Conservation (phyloP, 2,797 vertebrate species). For the Macroramphosus scolopax region DNA sequence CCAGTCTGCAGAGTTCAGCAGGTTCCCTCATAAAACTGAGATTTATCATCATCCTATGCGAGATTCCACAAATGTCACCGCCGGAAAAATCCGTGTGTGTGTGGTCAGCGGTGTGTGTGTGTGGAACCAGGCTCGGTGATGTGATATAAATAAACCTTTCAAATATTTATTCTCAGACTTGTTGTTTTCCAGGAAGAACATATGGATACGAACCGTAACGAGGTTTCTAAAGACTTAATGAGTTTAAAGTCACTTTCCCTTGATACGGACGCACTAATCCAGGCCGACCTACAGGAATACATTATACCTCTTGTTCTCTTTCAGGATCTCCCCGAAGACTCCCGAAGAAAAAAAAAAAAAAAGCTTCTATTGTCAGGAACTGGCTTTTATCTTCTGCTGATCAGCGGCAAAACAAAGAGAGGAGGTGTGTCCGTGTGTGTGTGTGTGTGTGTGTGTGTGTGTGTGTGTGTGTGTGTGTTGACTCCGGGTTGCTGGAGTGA, state of each 20-base stretch:
- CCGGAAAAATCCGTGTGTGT: not conserved
- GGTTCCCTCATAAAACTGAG: conserved; percentile 40
- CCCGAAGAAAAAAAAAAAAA: conserved; percentile 38
- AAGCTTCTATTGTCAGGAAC: conserved; percentile 65
- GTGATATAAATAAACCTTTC: too few relatives aligned
- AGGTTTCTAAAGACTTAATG: conserved; percentile 40
- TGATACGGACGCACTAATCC: conserved; percentile 38
- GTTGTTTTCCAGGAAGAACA: too few relatives aligned
- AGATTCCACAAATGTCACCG: conserved; percentile 42
- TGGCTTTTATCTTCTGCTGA: conserved; percentile 70
- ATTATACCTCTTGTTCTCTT: conserved; percentile 46
- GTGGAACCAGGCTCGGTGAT: too few relatives aligned
- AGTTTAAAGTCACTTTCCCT: conserved; percentile 41
- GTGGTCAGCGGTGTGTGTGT: too few relatives aligned
- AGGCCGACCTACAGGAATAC: conserved; percentile 55
- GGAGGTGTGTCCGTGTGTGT: conserved; percentile 20
- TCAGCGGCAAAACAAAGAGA: conserved; percentile 65
- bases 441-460: conserved; percentile 28
- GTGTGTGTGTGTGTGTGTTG: conserved; percentile 15
- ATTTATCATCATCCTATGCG: conserved; percentile 44
- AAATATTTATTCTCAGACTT: too few relatives aligned
- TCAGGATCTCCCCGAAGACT: conserved; percentile 58
- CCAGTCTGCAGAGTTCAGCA: conserved; percentile 27
- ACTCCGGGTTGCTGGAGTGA: conserved; percentile 36
- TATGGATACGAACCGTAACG: too few relatives aligned